A percentile compares a stretch with the other conserved stretches of the same genome.
These are phyloP conservation scores for Chydorus sphaericus DNA, from an alignment of 2,888 invertebrate genomes.

Conservation along the genomic window DNA sequence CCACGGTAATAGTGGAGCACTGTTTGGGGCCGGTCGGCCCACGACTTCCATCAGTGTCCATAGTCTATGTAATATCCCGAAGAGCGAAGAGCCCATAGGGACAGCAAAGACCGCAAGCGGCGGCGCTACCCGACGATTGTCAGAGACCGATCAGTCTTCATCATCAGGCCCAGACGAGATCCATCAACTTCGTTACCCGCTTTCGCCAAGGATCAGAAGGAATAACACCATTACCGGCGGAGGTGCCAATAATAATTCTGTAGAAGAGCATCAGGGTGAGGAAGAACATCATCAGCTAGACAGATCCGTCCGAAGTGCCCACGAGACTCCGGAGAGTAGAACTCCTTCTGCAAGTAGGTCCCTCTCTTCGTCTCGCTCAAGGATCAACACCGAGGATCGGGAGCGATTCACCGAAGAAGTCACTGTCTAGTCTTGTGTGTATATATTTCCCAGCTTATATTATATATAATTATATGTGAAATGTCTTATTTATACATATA, in stretches of 20 bases:
- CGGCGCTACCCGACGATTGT: background rate
- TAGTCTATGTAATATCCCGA: background rate
- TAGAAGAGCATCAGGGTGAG: background rate
- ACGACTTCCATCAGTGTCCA: background rate
- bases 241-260: background rate
- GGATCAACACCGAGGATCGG: slow-evolving; percentile 63
- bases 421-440: slow-evolving; percentile 56
- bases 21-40: background rate
- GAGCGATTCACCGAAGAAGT: slow-evolving; percentile 68
- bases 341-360: slow-evolving; percentile 34
- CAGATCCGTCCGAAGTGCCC: slow-evolving; percentile 14
- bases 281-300: slow-evolving; percentile 3
- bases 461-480: no score
- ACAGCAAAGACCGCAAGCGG: background rate
- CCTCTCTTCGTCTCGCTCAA: slow-evolving; percentile 57
- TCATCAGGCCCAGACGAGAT: background rate
- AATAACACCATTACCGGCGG: background rate
- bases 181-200: background rate
- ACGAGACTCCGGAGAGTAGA: slow-evolving; percentile 4
- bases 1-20: background rate
- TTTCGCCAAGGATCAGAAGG: background rate
- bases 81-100: no score
- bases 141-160: background rate
- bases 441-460: no score
- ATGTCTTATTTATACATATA: background rate